phyloP scores from a whole-genome alignment of 2,113 vertebrate species.

The Aldabrachelys gigantea region DNA sequence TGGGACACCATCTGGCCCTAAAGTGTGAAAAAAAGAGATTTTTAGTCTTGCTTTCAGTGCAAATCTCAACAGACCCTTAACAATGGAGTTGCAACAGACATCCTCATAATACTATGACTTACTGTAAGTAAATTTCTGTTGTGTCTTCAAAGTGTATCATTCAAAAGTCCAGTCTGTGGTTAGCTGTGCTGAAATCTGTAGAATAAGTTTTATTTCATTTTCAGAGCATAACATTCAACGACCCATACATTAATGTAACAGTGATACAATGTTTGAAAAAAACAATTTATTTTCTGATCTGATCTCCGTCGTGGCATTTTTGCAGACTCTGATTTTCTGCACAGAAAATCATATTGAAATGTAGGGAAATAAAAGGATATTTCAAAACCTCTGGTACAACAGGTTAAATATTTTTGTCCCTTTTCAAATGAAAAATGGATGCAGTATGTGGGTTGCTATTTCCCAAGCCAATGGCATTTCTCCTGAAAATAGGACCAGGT shows the following conservation, averaged over 20 bases:
- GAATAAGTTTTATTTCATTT: slow-evolving; percentile 25
- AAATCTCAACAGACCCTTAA: background rate
- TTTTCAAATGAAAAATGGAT: background rate
- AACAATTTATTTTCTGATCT: slow-evolving; percentile 6
- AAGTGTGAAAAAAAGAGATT: background rate
- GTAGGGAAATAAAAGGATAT: background rate
- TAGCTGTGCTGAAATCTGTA: slow-evolving; percentile 16
- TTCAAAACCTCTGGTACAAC: background rate
- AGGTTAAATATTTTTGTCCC: background rate
- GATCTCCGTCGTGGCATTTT: background rate
- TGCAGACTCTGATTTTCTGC: background rate
- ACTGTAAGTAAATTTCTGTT: slow-evolving; percentile 50
- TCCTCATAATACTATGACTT: background rate
- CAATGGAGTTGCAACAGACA: background rate
- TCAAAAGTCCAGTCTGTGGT: slow-evolving; percentile 43
- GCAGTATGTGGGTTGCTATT: background rate
- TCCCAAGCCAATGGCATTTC: background rate
- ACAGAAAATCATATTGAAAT: background rate
- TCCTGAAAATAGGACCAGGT: background rate
- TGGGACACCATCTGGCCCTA: background rate
- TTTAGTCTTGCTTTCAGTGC: background rate
- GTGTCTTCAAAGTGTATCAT: background rate
- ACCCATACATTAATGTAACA: background rate
- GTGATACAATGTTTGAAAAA: background rate
- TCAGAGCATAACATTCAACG: slow-evolving; percentile 11